A percentile compares a stretch with the other conserved stretches of the same genome.
Evolutionary conservation across 92 coral and sea anemone species (phyloP).

Genomic region (Umimayanthus kanabou): DNA sequence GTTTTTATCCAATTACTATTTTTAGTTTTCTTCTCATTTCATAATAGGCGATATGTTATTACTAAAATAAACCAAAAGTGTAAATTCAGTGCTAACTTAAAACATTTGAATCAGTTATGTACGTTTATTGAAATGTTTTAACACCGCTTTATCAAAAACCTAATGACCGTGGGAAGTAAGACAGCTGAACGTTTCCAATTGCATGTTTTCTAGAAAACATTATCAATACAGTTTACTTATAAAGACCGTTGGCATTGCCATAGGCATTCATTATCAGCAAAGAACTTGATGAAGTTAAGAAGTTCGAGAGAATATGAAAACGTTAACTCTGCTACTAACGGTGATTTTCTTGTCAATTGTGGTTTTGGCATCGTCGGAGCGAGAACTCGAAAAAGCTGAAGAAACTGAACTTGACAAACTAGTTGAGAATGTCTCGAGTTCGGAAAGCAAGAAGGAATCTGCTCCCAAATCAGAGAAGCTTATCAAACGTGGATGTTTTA

Average conservation of each 20-base stretch:
- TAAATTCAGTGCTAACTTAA: neutral
- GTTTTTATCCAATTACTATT: no score
- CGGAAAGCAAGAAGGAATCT: neutral
- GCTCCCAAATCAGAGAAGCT: neutral
- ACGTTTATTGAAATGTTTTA: neutral
- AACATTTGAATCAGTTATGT: neutral
- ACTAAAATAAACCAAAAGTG: neutral
- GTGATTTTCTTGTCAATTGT: conserved; percentile 4
- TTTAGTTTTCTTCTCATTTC: neutral
- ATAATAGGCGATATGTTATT: neutral
- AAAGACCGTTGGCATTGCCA: neutral
- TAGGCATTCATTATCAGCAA: neutral
- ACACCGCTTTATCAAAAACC: neutral
- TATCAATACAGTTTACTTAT: neutral
- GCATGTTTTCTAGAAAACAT: neutral
- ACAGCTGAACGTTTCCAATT: neutral
- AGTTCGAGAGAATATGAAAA: conserved; percentile 9
- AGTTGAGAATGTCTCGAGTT: neutral
- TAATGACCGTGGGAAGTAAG: conserved; percentile 14
- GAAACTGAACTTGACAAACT: conserved; percentile 19
- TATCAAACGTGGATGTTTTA: neutral
- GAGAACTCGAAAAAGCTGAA: neutral
- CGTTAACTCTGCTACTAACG: neutral
- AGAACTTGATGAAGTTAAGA: neutral
- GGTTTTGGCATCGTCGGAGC: neutral